Base-by-base conservation (phyloP, 2,113 vertebrate species). In the Solea senegalensis region DNA sequence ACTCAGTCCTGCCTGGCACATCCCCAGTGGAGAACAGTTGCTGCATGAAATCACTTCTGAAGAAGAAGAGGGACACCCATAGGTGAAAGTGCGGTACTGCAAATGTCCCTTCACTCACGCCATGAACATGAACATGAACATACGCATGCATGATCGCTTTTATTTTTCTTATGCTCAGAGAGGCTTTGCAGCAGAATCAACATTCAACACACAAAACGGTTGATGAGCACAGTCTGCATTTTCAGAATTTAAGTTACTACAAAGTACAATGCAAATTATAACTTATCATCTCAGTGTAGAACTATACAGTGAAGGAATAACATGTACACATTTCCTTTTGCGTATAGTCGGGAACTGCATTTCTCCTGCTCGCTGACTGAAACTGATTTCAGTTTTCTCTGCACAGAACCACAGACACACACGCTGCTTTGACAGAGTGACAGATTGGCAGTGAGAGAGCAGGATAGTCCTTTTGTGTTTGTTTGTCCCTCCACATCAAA, bases 41-140 rank as follows among this genome's bases (percentile, higher is more conserved):
- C 58, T 72, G 67, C 39, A 26, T 13, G 9, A 21, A 34, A 41
- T 5, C 39, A 63, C 80, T 92, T 85, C 53, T 83, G 76, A 93
- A 94, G 93, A 92, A 93, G 92, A 94, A 94, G 93, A 94, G 92
- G 88, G 93, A 94, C 93, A 93, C 91, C 93, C 82, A 90, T 85
- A 85, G 93, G 92, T 79, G 65, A 39, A 52, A 70, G 2, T 8
- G 13, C 16, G 71, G 87, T 87, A 94, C 89, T 94, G 88, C 92
- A 90, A 0, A 61, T 43, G 34, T 9, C 46, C 6, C 52, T 12
- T 56, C 40, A 1, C 44, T 40, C 45, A 0, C 44, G 34, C 48
- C 46, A 46, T 63, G 61, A 58, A 15, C 51, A 27, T 48, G 46
- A 75, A 11, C 41, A 66, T 15, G 39, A 50, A 50, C 49, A 26